phyloP scores from a whole-genome alignment of 2,113 vertebrate genomes.

The Acrocephalus arundinaceus region DNA sequence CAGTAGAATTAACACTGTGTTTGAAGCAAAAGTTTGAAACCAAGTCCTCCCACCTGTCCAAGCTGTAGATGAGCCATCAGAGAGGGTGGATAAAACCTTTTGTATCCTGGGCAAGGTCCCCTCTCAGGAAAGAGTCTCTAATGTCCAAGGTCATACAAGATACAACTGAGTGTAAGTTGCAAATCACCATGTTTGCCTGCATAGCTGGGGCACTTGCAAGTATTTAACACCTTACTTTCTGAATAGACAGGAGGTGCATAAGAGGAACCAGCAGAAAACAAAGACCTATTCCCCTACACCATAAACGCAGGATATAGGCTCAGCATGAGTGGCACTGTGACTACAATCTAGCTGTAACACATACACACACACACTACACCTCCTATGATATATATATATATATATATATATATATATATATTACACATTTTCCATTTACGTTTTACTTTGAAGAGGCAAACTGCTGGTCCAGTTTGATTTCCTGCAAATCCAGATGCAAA shows the following conservation, averaged over 20 bases:
- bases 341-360: neutral
- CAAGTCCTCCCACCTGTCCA: neutral
- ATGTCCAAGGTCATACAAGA: neutral
- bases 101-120: neutral
- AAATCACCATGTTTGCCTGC: neutral
- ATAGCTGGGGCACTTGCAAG: neutral
- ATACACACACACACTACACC: fast-evolving
- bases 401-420: no score
- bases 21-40: neutral
- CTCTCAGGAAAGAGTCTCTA: neutral
- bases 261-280: neutral
- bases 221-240: slow-evolving; percentile 19
- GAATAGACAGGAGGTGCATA: neutral
- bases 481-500: neutral
- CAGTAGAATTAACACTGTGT: neutral
- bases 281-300: neutral
- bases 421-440: neutral
- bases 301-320: neutral
- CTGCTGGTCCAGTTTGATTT: neutral
- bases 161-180: neutral
- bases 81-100: neutral
- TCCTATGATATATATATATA: neutral
- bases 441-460: neutral
- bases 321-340: neutral
- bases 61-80: neutral